Conservation (phyloP, 2,888 invertebrate species). For the Rugalucina vietnamica region DNA sequence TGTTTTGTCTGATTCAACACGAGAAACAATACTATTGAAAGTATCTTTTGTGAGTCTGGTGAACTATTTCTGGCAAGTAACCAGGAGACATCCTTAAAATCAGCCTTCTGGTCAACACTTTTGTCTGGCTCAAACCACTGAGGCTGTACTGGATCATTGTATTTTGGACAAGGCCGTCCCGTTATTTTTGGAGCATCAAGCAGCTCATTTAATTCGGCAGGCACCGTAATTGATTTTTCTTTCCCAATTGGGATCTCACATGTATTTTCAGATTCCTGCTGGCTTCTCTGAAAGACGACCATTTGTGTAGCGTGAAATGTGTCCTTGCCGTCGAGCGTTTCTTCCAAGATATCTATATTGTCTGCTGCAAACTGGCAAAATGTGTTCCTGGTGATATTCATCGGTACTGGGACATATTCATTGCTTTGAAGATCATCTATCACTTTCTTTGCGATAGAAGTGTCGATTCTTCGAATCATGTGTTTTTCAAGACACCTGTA, state of each 20-base stretch:
- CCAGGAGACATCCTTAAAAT: not conserved
- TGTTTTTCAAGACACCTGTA: too few relatives aligned
- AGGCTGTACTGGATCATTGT: not conserved
- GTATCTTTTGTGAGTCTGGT: too few relatives aligned
- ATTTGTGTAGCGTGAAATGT: not conserved
- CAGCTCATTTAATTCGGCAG: not conserved
- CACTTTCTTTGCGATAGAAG: too few relatives aligned
- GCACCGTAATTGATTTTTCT: not conserved
- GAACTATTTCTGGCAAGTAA: too few relatives aligned
- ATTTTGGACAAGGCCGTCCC: not conserved
- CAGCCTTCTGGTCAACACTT: not conserved
- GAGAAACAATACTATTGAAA: too few relatives aligned
- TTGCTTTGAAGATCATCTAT: too few relatives aligned
- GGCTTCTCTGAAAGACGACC: not conserved
- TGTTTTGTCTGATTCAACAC: too few relatives aligned
- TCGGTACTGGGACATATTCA: too few relatives aligned
- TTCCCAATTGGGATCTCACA: conserved; percentile 4
- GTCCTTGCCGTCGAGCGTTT: not conserved
- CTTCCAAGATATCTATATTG: not conserved
- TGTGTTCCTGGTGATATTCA: too few relatives aligned
- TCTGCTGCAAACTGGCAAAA: not conserved
- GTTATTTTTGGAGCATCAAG: not conserved
- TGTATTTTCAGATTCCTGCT: not conserved
- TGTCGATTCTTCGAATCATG: too few relatives aligned
- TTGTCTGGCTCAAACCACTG: not conserved